phyloP scores from a whole-genome alignment of 2,113 vertebrate genomes.

The Sturnira hondurensis region DNA sequence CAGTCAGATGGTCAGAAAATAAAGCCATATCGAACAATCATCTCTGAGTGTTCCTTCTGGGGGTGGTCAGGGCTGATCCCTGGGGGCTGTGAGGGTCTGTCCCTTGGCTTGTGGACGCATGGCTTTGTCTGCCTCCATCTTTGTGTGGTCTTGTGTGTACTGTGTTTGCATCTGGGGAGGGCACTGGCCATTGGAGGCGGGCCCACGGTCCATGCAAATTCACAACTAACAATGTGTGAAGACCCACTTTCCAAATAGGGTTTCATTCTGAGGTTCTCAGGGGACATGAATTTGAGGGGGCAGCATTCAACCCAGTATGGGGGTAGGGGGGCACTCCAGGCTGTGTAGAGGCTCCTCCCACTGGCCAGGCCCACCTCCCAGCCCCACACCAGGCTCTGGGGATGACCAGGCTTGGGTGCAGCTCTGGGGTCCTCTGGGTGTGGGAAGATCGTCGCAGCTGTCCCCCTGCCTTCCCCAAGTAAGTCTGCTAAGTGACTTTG shows the following conservation, averaged over 20 bases:
- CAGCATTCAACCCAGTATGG: too few species aligned
- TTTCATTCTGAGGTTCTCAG: too few species aligned
- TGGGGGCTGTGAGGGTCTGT: neutral
- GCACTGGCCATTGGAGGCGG: neutral
- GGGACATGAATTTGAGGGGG: neutral
- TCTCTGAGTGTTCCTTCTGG: neutral
- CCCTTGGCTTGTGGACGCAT: neutral
- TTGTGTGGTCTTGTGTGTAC: neutral
- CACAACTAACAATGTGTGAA: fast-evolving
- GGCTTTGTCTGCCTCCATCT: too few species aligned
- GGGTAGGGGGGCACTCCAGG: fast-evolving
- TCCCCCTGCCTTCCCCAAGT: neutral
- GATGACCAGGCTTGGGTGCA: neutral
- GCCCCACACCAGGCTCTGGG: too few species aligned
- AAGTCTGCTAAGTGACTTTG: neutral
- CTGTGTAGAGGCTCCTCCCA: neutral
- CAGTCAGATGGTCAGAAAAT: conserved; percentile 38
- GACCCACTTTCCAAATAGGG: neutral
- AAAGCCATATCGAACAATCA: conserved; percentile 71
- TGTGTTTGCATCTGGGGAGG: neutral
- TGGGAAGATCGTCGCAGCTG: neutral
- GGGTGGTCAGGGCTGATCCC: neutral
- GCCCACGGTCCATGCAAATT: too few species aligned
- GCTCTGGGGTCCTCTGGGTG: neutral
- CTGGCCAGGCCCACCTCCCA: neutral